A percentile compares a stretch with the other conserved stretches of the same genome.
Evolutionary conservation across 2,797 vertebrate species (phyloP).

Genomic region (Ficedula albicollis): DNA sequence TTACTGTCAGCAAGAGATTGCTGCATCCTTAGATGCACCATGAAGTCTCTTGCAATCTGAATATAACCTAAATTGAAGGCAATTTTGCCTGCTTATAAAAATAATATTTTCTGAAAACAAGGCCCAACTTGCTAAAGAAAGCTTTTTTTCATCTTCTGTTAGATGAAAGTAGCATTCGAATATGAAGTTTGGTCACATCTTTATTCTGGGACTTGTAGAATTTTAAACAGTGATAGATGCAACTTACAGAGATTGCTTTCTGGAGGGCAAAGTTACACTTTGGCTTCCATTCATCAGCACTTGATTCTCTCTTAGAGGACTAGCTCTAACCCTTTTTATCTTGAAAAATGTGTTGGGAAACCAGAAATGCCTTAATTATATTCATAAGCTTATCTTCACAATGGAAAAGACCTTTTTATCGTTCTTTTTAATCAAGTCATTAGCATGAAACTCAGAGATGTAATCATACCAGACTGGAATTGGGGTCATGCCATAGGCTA

Average conservation of each 20-base stretch:
- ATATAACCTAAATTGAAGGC: neutral
- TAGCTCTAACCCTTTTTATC: conserved; percentile 51
- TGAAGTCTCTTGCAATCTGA: neutral
- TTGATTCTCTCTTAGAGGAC: conserved; percentile 7
- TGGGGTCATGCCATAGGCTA: conserved; percentile 72
- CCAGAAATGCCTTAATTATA: conserved; percentile 60
- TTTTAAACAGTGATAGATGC: conserved; percentile 12
- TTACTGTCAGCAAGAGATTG: neutral
- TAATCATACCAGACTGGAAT: conserved; percentile 74
- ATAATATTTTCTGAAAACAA: neutral
- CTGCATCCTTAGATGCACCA: neutral
- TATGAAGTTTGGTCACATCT: neutral
- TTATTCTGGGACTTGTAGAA: neutral
- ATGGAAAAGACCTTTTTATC: conserved; percentile 70
- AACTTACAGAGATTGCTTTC: conserved; percentile 2
- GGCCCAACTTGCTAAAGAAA: neutral
- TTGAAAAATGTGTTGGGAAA: conserved; percentile 53
- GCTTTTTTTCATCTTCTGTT: neutral
- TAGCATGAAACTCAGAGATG: conserved; percentile 75
- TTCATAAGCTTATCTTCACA: conserved; percentile 72
- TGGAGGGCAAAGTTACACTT: neutral
- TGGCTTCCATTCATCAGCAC: conserved; percentile 32
- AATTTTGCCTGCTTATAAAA: neutral
- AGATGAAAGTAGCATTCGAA: neutral
- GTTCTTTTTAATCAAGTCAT: conserved; percentile 72